A percentile compares a stretch with the other conserved stretches of the same genome.
Evolutionary conservation across 2,888 invertebrate species (phyloP).

Genomic region (Cheilosia scutellata): DNA sequence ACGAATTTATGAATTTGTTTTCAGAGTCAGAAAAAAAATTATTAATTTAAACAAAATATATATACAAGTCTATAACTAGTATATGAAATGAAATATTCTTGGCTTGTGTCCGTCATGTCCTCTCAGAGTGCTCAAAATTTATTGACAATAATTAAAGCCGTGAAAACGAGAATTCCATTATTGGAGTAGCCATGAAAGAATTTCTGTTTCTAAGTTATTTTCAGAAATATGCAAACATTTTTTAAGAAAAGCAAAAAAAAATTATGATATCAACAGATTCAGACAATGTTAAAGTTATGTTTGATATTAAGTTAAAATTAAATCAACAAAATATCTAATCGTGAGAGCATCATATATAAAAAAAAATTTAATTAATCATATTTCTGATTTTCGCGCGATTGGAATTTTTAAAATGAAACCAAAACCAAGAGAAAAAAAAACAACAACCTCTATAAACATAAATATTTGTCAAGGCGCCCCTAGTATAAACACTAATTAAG

Average conservation of each 20-base stretch:
- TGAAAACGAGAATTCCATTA: slow-evolving; percentile 44
- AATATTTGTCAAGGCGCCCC: slow-evolving; percentile 36
- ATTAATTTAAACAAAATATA: slow-evolving; percentile 17
- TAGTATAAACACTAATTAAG: slow-evolving; percentile 22
- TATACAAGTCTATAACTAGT: neutral
- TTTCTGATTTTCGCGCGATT: slow-evolving; percentile 6
- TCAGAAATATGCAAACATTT: slow-evolving; percentile 19
- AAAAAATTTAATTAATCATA: slow-evolving; percentile 49
- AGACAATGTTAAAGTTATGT: too few relatives aligned
- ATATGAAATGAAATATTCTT: slow-evolving; percentile 40
- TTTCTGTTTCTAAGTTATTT: slow-evolving; percentile 19
- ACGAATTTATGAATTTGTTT: slow-evolving; percentile 68
- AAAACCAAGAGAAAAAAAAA: slow-evolving; percentile 29
- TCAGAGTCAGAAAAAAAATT: slow-evolving; percentile 34
- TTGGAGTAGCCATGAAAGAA: slow-evolving; percentile 26
- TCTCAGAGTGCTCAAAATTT: slow-evolving; percentile 18
- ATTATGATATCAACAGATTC: neutral
- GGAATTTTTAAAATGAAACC: neutral
- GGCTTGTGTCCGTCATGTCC: slow-evolving; percentile 20
- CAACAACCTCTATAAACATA: slow-evolving; percentile 17
- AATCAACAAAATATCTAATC: slow-evolving; percentile 4
- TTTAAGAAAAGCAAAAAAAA: slow-evolving; percentile 4
- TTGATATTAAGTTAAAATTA: neutral
- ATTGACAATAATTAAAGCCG: slow-evolving; percentile 38
- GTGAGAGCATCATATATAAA: slow-evolving; percentile 18